A percentile compares a stretch with the other conserved stretches of the same genome.
Conservation (phyloP, 1,140 invertebrate genomes). For the Drosophila suzukii region DNA sequence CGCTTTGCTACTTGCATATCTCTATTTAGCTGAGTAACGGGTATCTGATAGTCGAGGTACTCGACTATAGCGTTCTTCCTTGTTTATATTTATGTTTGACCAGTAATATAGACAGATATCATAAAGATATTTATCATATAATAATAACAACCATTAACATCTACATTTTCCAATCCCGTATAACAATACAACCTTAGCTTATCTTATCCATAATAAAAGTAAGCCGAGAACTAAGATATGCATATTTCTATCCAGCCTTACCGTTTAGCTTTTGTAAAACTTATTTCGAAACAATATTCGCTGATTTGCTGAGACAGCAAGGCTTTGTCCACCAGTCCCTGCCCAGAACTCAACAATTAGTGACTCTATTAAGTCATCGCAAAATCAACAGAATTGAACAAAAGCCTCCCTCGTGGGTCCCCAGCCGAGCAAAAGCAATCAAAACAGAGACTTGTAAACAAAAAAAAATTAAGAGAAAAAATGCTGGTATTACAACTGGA, state of each 20-base stretch:
- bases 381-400: conserved; percentile 55
- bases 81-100: no score
- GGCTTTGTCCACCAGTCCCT: conserved; percentile 1
- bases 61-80: no score
- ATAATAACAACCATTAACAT: no score
- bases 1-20: no score
- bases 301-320: conserved; percentile 14
- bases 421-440: conserved; percentile 54
- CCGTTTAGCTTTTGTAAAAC: not conserved
- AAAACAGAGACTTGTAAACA: conserved; percentile 64
- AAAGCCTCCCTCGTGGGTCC: conserved; percentile 12
- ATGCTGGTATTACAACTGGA: conserved; percentile 59
- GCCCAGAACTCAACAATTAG: conserved; percentile 58
- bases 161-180: no score
- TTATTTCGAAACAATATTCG: conserved; percentile 13
- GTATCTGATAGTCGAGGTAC: no score
- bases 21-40: no score
- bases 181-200: no score
- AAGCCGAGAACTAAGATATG: not conserved
- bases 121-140: no score
- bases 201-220: no score
- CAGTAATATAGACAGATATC: no score
- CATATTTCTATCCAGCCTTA: not conserved
- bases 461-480: conserved; percentile 37
- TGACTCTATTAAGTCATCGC: conserved; percentile 60